Base-by-base conservation (phyloP, 2,797 vertebrate genomes). In the Spondyliosoma cantharus region DNA sequence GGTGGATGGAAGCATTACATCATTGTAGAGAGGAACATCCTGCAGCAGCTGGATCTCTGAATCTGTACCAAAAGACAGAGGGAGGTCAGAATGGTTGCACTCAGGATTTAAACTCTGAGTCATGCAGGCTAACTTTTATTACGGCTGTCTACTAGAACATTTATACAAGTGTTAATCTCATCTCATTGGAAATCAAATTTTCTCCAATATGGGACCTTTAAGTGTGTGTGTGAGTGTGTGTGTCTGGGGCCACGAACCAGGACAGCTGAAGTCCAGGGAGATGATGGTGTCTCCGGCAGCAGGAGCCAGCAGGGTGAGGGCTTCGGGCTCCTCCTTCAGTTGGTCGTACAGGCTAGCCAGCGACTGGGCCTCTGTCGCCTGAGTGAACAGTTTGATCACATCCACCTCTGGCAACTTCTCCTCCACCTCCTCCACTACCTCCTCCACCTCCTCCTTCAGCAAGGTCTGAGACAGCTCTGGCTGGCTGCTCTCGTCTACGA, bases 251-350 rank as follows among this genome's bases (percentile, higher is more conserved):
- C 53, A 84, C 95, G 37, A 81, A 98, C 98, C 96, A 76, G 96
- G 94, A 85, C 90, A 94, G 94, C 94, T 95, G 90, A 98, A 98
- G 90, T 99, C 96, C 92, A 98, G 92, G 54, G 96, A 92, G 87
- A 98, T 96, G 88, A 97, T 96, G 20, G 96, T 95, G 92, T 99
- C 98, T 86, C 98, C 98, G n/a, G 98, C 95, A 27, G 97, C 97
- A 0, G 98, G 98, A 50, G 98, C 98, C 88, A 99, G 93, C 80
- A 96, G 90, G 45, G 96, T 97, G 90, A 99, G 96, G 73, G 96
- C 96, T 86, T 97, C 96, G 6, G 97, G 96, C 83, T 97, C 94
- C 66, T 93, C 95, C 86, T 99, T 99, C 73, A 99, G 95, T 92
- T 96, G 94, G 50, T 99, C 97, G 76, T 98, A 99, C 62, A 99